A percentile compares a stretch with the other conserved stretches of the same genome.
Conservation (phyloP, 2,113 vertebrate genomes). For the Pristiophorus japonicus region DNA sequence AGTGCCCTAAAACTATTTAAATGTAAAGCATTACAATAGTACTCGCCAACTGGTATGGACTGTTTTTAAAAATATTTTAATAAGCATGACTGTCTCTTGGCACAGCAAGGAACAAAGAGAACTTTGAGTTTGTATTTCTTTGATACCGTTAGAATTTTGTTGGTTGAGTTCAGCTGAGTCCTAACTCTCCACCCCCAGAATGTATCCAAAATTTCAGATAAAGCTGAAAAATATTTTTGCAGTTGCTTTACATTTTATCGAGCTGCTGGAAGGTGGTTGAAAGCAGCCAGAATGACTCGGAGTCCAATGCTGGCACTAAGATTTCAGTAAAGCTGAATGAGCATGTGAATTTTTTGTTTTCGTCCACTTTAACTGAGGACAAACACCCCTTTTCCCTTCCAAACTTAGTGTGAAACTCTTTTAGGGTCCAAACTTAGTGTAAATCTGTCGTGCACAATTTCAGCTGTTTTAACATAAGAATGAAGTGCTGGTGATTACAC, state of each 20-base stretch:
- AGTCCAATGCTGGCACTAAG: background rate
- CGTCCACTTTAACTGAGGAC: background rate
- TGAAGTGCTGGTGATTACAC: background rate
- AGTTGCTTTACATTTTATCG: background rate
- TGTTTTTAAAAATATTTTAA: conserved; percentile 13
- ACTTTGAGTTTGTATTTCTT: background rate
- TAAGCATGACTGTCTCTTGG: conserved; percentile 19
- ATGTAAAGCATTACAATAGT: background rate
- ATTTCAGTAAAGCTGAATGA: background rate
- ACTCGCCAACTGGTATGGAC: background rate
- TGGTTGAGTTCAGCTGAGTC: background rate
- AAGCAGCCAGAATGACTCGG: background rate
- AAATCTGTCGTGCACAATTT: background rate
- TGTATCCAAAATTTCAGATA: background rate
- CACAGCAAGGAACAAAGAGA: background rate
- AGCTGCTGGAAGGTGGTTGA: background rate
- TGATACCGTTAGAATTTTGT: background rate
- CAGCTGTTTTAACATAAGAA: background rate
- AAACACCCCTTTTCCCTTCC: background rate
- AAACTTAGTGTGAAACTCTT: background rate
- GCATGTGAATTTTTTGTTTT: background rate
- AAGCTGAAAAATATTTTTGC: background rate
- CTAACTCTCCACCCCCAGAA: background rate
- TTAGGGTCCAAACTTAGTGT: background rate
- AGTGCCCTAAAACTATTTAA: conserved; percentile 10